Base-by-base conservation (phyloP, 1,140 invertebrate species). In the Magallana ariakensis region DNA sequence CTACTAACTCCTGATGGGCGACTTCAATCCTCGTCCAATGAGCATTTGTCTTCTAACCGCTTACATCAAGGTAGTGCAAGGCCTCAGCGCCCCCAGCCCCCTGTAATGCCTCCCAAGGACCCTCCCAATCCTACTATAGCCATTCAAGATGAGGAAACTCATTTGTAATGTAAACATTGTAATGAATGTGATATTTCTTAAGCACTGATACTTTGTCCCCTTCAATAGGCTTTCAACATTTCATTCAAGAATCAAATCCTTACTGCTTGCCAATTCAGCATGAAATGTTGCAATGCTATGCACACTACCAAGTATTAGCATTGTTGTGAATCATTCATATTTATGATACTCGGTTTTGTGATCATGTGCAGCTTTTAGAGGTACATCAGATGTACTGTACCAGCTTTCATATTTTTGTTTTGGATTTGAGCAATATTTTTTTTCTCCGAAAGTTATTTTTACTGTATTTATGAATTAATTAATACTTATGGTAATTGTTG, bases 1-100 rank as follows among this genome's bases (percentile, higher is more conserved):
- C 80, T 86, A 90, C 87, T 90, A 90, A 90, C 87, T 53, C 58
- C 70, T 81, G 57, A 80, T 53, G 85, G 56, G 83, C 90, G 85
- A 84, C 89, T 33, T 86, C 89, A 75, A 86, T 89, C 54, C 88
- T 87, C 55, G 87, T 87, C 60, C 26, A 57, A 82, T 82, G 60
- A 81, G 57, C 85, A 80, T 56, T 11, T 70, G 46, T 53, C 57
- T 58, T 57, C 81, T 80, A 66, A 87, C 55, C 58, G 88, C 85
- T 87, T 87, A 83, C 85, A 82, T 46, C 85, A 84, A 83, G 88
- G 83, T 87, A 80, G 85, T 89, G 85, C 83, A 82, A 86, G 75
- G 53, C 83, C 70, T 75, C 55, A 57, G 66, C 83, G 80, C 58
- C 83, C 88, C 55, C 80, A 75, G 56, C 83, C 84, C 53, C 75